Evolutionary conservation across 2,797 vertebrate species (phyloP).

Genomic region (Coccyzus lansbergi): DNA sequence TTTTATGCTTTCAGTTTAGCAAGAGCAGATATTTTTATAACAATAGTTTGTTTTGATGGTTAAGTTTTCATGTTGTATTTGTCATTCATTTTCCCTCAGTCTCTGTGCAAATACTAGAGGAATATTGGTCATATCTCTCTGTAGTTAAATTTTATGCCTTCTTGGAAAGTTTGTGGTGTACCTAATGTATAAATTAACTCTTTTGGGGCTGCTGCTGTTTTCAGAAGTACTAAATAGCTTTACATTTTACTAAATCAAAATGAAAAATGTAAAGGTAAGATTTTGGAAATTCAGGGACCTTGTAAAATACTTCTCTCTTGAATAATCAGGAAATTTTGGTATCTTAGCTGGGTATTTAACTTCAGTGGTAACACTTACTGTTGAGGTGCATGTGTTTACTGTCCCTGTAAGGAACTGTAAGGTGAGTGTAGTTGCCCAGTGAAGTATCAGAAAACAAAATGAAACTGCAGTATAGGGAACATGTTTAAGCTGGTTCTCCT

Average conservation of each 20-base stretch:
- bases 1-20: background rate
- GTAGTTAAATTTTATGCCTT: background rate
- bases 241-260: background rate
- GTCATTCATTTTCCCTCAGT: background rate
- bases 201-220: background rate
- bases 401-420: background rate
- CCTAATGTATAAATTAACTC: background rate
- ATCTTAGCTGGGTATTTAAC: background rate
- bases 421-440: background rate
- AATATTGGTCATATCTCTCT: background rate
- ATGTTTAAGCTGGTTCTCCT: background rate
- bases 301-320: background rate
- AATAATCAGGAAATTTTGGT: background rate
- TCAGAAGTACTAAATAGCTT: background rate
- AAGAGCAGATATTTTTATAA: background rate
- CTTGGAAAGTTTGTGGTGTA: background rate
- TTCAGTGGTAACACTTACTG: background rate
- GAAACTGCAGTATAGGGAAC: background rate
- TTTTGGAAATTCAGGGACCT: background rate
- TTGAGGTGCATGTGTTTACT: background rate
- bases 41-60: background rate
- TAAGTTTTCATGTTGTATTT: background rate
- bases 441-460: background rate
- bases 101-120: background rate
- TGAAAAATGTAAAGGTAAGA: background rate